Evolutionary conservation across 2,797 vertebrate species (phyloP).

Genomic region (Alectoris magna): DNA sequence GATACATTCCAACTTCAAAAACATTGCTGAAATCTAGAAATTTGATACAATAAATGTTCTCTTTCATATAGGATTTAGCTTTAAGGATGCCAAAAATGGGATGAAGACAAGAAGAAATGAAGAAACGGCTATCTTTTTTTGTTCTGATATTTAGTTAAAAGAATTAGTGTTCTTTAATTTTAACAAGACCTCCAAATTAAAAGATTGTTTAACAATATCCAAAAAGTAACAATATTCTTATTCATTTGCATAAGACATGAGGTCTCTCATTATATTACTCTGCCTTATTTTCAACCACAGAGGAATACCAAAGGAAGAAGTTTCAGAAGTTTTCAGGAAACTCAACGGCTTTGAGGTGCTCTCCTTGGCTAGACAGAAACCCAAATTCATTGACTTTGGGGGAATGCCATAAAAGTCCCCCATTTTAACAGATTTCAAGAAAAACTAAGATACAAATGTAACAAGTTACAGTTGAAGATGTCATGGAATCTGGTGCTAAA

Average conservation of each 20-base stretch:
- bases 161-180: not conserved
- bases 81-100: not conserved
- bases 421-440: not conserved
- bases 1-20: not conserved
- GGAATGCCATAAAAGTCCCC: not conserved
- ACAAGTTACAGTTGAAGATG: not conserved
- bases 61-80: not conserved
- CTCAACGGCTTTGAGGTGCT: not conserved
- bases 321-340: slow-evolving; percentile 1
- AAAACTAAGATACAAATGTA: not conserved
- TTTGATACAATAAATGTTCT: not conserved
- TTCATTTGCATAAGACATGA: not conserved
- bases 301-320: not conserved
- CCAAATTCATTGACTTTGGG: not conserved
- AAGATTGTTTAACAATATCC: not conserved
- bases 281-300: not conserved
- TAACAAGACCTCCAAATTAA: not conserved
- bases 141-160: not conserved
- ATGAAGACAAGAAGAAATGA: not conserved
- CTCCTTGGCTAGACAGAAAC: not conserved
- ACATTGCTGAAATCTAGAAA: not conserved
- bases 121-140: not conserved
- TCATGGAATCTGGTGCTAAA: not conserved
- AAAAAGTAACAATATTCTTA: not conserved
- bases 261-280: not conserved